phyloP scores from a whole-genome alignment of 1,140 invertebrate species.

The Aphidius gifuensis region DNA sequence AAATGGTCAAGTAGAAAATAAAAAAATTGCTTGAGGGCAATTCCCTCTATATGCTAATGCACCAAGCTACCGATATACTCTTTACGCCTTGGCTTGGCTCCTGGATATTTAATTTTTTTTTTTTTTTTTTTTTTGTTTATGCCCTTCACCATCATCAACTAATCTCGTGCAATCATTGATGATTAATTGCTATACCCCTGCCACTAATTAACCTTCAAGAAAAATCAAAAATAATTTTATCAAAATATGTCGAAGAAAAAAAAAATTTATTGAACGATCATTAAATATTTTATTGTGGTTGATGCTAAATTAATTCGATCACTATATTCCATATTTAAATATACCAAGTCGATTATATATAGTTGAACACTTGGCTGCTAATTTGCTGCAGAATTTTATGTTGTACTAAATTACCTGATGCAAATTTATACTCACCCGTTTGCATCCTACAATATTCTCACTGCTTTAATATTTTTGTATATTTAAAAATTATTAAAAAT shows the following conservation, averaged over 20 bases:
- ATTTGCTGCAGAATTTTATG: conserved; percentile 52
- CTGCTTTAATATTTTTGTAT: conserved; percentile 1
- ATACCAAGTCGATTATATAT: conserved; percentile 27
- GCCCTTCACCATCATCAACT: neutral
- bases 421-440: conserved; percentile 43
- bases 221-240: neutral
- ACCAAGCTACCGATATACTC: conserved; percentile 46
- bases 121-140: conserved; percentile 4
- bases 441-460: conserved; percentile 21
- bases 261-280: no score
- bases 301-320: no score
- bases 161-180: neutral
- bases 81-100: conserved; percentile 44
- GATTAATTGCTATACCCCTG: conserved; percentile 2
- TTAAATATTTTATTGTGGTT: no score
- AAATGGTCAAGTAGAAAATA: neutral
- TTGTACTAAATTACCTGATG: conserved; percentile 51
- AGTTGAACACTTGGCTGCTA: conserved; percentile 37
- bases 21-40: conserved; percentile 37
- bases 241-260: no score
- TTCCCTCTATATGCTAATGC: conserved; percentile 55
- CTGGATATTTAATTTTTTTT: conserved; percentile 21
- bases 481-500: no score
- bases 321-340: neutral
- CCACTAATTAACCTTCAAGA: neutral